Evolutionary conservation across 2,797 vertebrate genomes (phyloP), one percentile per base, ranked within the genome.

Genomic region (Harpagifer antarcticus): DNA sequence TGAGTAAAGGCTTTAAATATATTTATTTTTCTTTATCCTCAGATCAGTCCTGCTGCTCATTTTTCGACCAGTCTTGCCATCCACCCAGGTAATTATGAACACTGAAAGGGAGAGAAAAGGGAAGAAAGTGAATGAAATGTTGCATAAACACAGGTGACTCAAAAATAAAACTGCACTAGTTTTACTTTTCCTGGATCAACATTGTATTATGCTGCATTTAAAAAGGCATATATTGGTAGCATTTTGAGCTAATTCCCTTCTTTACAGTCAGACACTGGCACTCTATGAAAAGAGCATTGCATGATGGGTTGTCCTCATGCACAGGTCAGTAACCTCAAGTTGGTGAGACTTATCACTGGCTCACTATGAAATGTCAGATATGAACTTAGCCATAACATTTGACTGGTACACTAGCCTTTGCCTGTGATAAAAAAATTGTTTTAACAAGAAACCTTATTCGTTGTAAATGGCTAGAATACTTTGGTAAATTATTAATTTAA

Each of bases 41-140:
- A n/a, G 7, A 70, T 92, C 74, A 90, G 0, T 82, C 83, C 2
- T 82, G 57, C 9, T 88, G 75, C 89, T 98, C 96, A 72, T 90
- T 91, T 76, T 93, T 93, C 61, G 83, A 74, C 98, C 98, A 99
- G 56, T 98, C 97, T 12, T 97, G 89, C 96, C 96, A 98, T 91
- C 98, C 98, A 61, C 97, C 98, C 5, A 92, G 88, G 79, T 95
- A 99, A 70, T 98, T 92, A 75, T 94, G 95, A 86, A 86, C 95
- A 69, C 98, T 99, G 91, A 52, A 92, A 95, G 83, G 65, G 13
- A 84, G 4, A 57, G 43, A 52, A 69, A 57, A 43, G n/a, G 4
- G 3, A 52, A 59, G 0, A 15, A 58, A 53, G 43, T 77, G 1
- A 69, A 19, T 88, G 16, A 68, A 61, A 13, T 78, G 12, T 76